Conservation (phyloP, 2,797 vertebrate species). For the Cyprinodon diabolis region DNA sequence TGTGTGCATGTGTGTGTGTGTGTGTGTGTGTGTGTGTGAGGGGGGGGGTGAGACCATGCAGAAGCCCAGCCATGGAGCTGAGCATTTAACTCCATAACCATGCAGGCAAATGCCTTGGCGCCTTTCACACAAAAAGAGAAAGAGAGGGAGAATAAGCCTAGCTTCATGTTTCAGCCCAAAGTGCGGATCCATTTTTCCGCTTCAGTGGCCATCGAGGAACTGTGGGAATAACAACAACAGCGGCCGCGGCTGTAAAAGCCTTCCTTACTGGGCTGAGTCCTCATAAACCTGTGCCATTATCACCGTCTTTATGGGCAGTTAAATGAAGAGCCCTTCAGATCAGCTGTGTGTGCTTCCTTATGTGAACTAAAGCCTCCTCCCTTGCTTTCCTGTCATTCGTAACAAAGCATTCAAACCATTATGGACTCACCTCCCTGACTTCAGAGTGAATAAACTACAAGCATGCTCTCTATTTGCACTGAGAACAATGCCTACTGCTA, state of each 20-base stretch:
- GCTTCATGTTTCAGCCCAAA: slow-evolving; percentile 83
- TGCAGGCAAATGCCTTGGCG: slow-evolving; percentile 79
- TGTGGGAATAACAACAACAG: slow-evolving; percentile 81
- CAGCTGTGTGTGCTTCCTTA: slow-evolving; percentile 59
- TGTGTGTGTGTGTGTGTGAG: too few species aligned
- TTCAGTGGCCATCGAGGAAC: slow-evolving; percentile 84
- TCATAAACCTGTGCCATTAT: slow-evolving; percentile 80
- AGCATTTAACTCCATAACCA: slow-evolving; percentile 84
- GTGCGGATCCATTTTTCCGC: slow-evolving; percentile 83
- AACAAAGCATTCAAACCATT: slow-evolving; percentile 32
- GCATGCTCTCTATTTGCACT: neutral
- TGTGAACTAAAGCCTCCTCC: slow-evolving; percentile 44
- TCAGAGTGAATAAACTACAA: neutral
- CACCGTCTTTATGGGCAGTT: slow-evolving; percentile 78
- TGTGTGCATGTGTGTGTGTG: too few species aligned
- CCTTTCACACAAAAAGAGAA: slow-evolving; percentile 81
- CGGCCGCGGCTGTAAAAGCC: slow-evolving; percentile 71
- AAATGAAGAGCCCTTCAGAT: slow-evolving; percentile 74
- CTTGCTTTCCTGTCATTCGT: slow-evolving; percentile 35
- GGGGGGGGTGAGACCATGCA: slow-evolving; percentile 57
- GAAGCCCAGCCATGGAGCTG: slow-evolving; percentile 76
- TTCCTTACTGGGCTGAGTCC: slow-evolving; percentile 75
- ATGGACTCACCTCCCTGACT: slow-evolving; percentile 3
- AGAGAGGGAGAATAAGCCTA: slow-evolving; percentile 73
- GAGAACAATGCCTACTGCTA: neutral